phyloP scores from a whole-genome alignment of 2,797 vertebrate genomes.

The Pseudocheirus occidentalis region DNA sequence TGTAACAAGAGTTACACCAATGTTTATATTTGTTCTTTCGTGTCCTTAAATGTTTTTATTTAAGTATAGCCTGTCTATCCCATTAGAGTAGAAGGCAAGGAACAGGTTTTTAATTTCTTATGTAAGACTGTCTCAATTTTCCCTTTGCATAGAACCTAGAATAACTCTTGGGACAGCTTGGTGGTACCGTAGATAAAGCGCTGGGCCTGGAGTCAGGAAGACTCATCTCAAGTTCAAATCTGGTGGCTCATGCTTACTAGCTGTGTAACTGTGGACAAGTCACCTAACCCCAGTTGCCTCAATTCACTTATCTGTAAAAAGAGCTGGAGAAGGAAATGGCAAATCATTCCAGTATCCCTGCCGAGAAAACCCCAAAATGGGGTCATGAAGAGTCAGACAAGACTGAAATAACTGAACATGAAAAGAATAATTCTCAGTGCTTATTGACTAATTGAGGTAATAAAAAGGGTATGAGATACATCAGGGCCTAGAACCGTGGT shows the following conservation, averaged over 20 bases:
- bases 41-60: not conserved
- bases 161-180: not conserved
- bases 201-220: not conserved
- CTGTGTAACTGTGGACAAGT: not conserved
- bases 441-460: not conserved
- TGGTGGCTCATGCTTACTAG: not conserved
- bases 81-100: not conserved
- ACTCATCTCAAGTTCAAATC: not conserved
- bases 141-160: not conserved
- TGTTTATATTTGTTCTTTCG: not conserved
- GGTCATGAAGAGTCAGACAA: not conserved
- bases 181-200: not conserved
- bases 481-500: no score
- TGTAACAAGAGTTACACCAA: not conserved
- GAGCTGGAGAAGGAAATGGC: not conserved
- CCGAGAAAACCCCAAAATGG: not conserved
- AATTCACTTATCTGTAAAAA: not conserved
- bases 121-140: not conserved
- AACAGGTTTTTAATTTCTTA: not conserved
- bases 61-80: not conserved
- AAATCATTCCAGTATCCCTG: not conserved
- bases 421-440: not conserved
- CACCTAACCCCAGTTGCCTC: not conserved
- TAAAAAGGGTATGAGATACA: not conserved
- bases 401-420: not conserved